Base-by-base conservation (phyloP, 2,797 vertebrate species). In the Pseudopleuronectes americanus region DNA sequence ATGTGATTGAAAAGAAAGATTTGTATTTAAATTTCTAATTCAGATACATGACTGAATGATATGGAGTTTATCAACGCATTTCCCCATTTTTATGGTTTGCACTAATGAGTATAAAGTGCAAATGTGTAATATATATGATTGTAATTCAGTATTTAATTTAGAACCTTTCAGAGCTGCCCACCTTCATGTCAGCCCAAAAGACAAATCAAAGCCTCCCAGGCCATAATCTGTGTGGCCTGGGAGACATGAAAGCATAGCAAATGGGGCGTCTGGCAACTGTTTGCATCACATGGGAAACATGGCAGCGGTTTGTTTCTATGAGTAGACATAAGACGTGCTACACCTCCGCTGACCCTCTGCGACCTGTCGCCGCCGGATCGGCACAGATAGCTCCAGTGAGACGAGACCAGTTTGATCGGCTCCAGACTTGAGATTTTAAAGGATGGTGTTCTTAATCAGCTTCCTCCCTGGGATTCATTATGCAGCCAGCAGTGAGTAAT, bases 381-480 rank as follows among this genome's bases (percentile, higher is more conserved):
- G 43, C 31, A n/a, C 65, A 66, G 60, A 77, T 75, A 48, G 77
- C 72, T 60, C 16, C 55, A 58, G 47, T 12, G 57, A 52, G 59
- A 60, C 1, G 3, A 48, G 41, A 33, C 17, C 36, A 70, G 72
- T 53, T 68, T 68, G 71, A 87, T 79, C 63, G 36, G 23, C 79
- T 63, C 51, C 66, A 64, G 77, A 74, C 78, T 74, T 74, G 63
- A 60, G 80, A 71, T 78, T 76, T 86, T 79, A 80, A 88, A 91
- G 80, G 81, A 85, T 84, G 89, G 70, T 63, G 81, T 87, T 92
- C 84, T 79, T 94, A 90, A 92, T 92, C 83, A 89, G 72, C 76
- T 90, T 93, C 87, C 92, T 93, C 92, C 52, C 64, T 88, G 93
- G 91, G 92, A 90, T 92, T 95, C 84, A 92, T 95, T 95, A 93